Evolutionary conservation across 2,888 invertebrate genomes (phyloP).

Genomic region (Heteromurus nitidus): DNA sequence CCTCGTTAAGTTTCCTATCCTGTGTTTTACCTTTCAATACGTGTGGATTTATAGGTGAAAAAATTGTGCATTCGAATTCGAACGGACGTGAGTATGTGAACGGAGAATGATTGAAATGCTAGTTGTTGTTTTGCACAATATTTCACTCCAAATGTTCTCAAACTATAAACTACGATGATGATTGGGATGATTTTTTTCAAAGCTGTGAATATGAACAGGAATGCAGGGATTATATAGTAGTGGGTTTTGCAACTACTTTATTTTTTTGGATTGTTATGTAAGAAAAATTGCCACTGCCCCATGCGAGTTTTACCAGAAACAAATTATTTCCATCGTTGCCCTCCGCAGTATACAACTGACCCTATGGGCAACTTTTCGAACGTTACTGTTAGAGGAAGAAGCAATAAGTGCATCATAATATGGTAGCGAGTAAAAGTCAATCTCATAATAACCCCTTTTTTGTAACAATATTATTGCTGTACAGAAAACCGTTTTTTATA

Average conservation of each 20-base stretch:
- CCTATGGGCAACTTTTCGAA: not conserved
- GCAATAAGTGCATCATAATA: too few species aligned
- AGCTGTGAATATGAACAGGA: not conserved
- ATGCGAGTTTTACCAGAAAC: not conserved
- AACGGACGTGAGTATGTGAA: not conserved
- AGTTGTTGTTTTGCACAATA: slow-evolving; percentile 34
- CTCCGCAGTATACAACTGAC: slow-evolving; percentile 19
- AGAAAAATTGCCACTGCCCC: not conserved
- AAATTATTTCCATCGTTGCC: slow-evolving; percentile 41
- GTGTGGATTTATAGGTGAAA: slow-evolving; percentile 39
- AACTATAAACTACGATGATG: not conserved
- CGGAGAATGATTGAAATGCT: slow-evolving; percentile 29
- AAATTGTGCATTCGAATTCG: not conserved
- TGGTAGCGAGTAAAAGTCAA: too few species aligned
- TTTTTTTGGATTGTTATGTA: not conserved
- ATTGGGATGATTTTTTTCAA: too few species aligned
- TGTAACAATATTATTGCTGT: too few species aligned
- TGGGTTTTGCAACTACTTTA: not conserved
- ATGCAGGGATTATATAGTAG: not conserved
- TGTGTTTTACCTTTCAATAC: slow-evolving; percentile 24
- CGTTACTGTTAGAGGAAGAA: too few species aligned
- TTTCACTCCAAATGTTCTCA: slow-evolving; percentile 6
- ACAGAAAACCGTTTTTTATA: slow-evolving; percentile 30
- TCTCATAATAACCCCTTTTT: too few species aligned
- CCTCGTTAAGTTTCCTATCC: slow-evolving; percentile 43